phyloP scores from a whole-genome alignment of 2,113 vertebrate genomes.

The Speoplatyrhinus poulsoni region DNA sequence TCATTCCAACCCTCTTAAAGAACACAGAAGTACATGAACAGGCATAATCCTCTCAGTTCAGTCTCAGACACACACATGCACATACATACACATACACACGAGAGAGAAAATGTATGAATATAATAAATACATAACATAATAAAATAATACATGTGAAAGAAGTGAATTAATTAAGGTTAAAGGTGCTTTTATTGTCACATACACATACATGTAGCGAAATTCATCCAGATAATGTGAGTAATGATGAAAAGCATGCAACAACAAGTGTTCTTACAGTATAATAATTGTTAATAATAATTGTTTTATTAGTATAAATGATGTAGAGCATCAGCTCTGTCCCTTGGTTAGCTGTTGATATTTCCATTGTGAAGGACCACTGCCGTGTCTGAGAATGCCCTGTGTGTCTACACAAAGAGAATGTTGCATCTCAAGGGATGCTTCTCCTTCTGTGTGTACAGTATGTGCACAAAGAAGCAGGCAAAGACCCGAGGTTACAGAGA shows the following conservation, averaged over 20 bases:
- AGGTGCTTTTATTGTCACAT: too few relatives aligned
- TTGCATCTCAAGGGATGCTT: constrained; percentile 54
- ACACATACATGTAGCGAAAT: neutral
- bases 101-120: too few relatives aligned
- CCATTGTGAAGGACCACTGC: constrained; percentile 41
- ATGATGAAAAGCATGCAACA: neutral
- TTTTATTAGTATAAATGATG: constrained; percentile 14
- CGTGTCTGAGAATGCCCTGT: constrained; percentile 57
- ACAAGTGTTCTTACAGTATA: too few relatives aligned
- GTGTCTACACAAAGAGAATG: constrained; percentile 39
- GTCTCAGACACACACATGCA: constrained; percentile 19
- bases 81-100: neutral
- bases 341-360: constrained; percentile 43
- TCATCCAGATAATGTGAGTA: neutral
- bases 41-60: constrained; percentile 41
- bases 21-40: constrained; percentile 48
- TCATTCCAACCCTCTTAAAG: constrained; percentile 30
- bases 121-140: too few relatives aligned
- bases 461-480: constrained; percentile 56
- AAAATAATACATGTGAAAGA: too few relatives aligned
- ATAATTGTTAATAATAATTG: too few relatives aligned
- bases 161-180: too few relatives aligned
- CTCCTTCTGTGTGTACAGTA: constrained; percentile 7
- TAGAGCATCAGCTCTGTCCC: constrained; percentile 15
- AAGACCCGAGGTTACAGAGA: constrained; percentile 54